Base-by-base conservation (phyloP, 2,113 vertebrate genomes). In the Triplophysa siluroides region DNA sequence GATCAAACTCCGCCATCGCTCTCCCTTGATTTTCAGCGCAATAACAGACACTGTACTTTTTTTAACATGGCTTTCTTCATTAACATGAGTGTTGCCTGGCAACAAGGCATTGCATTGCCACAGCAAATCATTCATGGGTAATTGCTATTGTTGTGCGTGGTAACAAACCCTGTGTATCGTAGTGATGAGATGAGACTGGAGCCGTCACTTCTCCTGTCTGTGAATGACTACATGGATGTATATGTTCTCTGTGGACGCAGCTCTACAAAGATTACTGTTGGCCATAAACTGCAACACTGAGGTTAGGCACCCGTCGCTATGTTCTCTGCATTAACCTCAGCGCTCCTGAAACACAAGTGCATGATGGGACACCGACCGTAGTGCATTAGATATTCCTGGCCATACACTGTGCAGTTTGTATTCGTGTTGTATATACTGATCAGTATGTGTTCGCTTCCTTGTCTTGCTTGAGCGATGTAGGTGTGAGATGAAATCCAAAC, bases 101-200 rank as follows among this genome's bases (percentile, higher is more conserved):
- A 84, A 88, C 87, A 82, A 74, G 79, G 84, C 79, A 81, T 84
- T 73, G 80, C 86, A 81, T 85, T 84, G 62, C 81, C 84, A 85
- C 87, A 87, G 82, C 82, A 80, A 89, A 85, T 90, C 67, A 85
- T 88, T 89, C 88, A 89, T 76, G 88, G 72, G 83, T 91, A 89
- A 91, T 90, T 91, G 85, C 84, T 64, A 68, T 89, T 84, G 86
- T 91, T 80, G 79, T 85, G 83, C 85, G 81, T 86, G 78, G 86
- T 88, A 88, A 81, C 87, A 89, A 89, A 80, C 83, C 79, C 81
- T 85, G 85, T 61, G 43, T 21, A 74, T 29, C 43, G 9, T 84
- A 70, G 87, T 75, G 81, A 62, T 86, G 82, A 78, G 81, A 78
- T 73, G 67, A 81, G 64, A 79, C 24, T 45, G 70, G 72, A 58